Percentiles rank a stretch among this genome's conserved stretches.
Conservation (phyloP, 2,888 invertebrate genomes). For the Ochropleura leucogaster region DNA sequence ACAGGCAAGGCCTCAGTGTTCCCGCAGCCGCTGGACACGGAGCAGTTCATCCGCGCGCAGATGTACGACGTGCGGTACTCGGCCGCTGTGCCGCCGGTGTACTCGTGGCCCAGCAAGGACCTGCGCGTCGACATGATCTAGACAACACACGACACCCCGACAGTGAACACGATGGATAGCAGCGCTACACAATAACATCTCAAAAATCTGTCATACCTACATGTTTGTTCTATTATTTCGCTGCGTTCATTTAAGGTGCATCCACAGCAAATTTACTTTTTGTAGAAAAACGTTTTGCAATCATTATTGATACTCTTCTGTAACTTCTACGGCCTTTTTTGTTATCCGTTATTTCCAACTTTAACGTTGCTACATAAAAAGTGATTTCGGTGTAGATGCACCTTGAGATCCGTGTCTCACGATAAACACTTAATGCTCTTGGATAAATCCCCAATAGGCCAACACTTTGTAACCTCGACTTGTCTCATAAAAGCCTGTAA, state of each 20-base stretch:
- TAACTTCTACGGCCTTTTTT: neutral
- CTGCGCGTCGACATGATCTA: constrained; percentile 78
- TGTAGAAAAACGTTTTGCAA: neutral
- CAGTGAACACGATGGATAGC: constrained; percentile 18
- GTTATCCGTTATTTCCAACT: neutral
- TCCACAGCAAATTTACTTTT: neutral
- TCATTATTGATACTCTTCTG: neutral
- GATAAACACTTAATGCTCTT: constrained; percentile 18
- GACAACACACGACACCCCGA: constrained; percentile 10
- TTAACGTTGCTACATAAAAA: neutral
- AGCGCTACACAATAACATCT: neutral
- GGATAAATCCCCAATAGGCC: constrained; percentile 2
- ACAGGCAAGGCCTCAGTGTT: constrained; percentile 94
- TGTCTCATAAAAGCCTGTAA: neutral
- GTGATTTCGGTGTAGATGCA: neutral
- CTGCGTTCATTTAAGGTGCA: constrained; percentile 9
- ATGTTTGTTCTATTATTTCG: neutral
- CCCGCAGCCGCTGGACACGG: constrained; percentile 94
- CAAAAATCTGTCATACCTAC: neutral
- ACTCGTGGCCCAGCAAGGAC: constrained; percentile 83
- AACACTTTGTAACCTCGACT: neutral
- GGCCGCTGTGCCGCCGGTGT: constrained; percentile 92
- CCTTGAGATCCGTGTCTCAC: constrained; percentile 11
- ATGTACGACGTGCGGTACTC: constrained; percentile 94
- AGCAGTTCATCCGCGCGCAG: constrained; percentile 94